Evolutionary conservation across 2,113 vertebrate genomes (phyloP).

Genomic region (Cyprinodon tularosa): DNA sequence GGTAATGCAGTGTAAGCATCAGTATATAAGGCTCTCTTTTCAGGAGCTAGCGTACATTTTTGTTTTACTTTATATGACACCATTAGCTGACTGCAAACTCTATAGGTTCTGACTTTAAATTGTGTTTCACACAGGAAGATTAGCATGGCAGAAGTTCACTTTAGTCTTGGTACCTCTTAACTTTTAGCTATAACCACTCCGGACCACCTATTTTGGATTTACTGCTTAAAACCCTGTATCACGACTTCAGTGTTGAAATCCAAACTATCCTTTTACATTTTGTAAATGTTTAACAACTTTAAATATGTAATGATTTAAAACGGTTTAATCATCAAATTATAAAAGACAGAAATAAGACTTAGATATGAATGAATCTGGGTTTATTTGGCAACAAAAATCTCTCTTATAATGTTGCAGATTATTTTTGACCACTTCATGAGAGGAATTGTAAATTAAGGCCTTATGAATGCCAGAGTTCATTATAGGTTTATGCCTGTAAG

Average conservation of each 20-base stretch:
- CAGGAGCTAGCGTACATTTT: not conserved
- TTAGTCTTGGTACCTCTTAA: not conserved
- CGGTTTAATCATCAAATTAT: conserved; percentile 16
- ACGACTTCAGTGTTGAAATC: too few relatives aligned
- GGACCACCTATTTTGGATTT: too few relatives aligned
- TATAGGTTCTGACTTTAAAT: not conserved
- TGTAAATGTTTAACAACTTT: conserved; percentile 15
- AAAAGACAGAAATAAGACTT: conserved; percentile 11
- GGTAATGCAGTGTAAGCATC: not conserved
- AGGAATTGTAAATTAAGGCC: not conserved
- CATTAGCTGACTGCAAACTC: too few relatives aligned
- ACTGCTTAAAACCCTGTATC: too few relatives aligned
- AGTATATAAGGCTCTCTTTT: not conserved
- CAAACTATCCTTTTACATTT: not conserved
- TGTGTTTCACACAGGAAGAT: not conserved
- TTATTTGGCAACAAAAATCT: not conserved
- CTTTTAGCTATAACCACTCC: too few relatives aligned
- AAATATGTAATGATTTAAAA: conserved; percentile 45
- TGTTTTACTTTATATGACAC: not conserved
- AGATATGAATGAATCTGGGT: conserved; percentile 29
- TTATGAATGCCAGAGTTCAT: not conserved
- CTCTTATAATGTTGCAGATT: not conserved
- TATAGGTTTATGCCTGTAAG: conserved; percentile 18
- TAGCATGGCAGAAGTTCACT: not conserved
- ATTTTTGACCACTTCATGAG: not conserved